Evolutionary conservation across 2,888 invertebrate genomes (phyloP).

Genomic region (Pteria penguin): DNA sequence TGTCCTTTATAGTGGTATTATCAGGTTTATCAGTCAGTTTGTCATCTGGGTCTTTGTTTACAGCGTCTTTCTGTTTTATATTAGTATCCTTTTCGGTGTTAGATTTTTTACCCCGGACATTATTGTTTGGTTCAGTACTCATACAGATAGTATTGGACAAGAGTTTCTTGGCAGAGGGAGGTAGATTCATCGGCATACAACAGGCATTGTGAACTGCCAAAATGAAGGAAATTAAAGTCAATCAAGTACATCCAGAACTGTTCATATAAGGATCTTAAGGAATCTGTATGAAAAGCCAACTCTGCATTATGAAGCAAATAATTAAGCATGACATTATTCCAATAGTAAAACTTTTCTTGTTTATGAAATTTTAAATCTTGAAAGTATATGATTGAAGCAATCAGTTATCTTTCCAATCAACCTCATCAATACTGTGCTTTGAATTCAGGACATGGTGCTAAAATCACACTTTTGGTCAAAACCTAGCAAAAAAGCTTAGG

Average conservation of each 20-base stretch:
- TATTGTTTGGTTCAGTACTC: constrained; percentile 56
- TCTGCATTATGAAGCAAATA: background rate
- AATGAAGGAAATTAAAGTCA: constrained; percentile 9
- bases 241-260: no score
- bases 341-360: no score
- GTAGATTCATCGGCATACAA: constrained; percentile 55
- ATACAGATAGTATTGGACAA: constrained; percentile 53
- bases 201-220: constrained; percentile 61
- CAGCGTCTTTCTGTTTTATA: constrained; percentile 3
- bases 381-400: no score
- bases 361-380: no score
- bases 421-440: no score
- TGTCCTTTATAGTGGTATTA: background rate
- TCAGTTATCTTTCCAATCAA: no score
- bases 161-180: constrained; percentile 48
- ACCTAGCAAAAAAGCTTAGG: no score
- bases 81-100: constrained; percentile 11
- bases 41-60: constrained; percentile 20
- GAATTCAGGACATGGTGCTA: no score
- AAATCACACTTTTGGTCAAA: no score
- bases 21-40: background rate
- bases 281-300: background rate
- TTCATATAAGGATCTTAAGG: no score
- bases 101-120: constrained; percentile 43
- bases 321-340: no score